phyloP scores from a whole-genome alignment of 2,797 vertebrate genomes.

The Ceyx erithaca region DNA sequence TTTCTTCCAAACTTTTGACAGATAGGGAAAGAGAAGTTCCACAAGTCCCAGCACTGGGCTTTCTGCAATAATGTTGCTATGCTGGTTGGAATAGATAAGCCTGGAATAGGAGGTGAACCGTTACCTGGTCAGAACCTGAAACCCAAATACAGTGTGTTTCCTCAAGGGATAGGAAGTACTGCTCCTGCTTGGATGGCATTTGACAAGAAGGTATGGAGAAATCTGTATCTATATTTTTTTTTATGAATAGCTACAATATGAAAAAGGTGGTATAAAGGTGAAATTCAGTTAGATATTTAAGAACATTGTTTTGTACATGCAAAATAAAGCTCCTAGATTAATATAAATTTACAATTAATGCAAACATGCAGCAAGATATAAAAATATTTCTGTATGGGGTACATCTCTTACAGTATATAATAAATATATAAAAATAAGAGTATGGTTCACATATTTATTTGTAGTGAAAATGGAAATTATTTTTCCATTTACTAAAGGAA shows the following conservation, averaged over 20 bases:
- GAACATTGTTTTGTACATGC: background rate
- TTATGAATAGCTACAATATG: background rate
- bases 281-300: background rate
- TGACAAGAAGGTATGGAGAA: slow-evolving; percentile 89
- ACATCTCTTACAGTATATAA: background rate
- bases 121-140: slow-evolving; percentile 79
- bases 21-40: slow-evolving; percentile 87
- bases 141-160: slow-evolving; percentile 79
- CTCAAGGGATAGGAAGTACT: slow-evolving; percentile 70
- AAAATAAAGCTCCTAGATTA: background rate
- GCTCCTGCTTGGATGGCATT: slow-evolving; percentile 89
- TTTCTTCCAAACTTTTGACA: slow-evolving; percentile 63
- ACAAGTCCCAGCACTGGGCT: slow-evolving; percentile 89
- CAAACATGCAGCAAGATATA: background rate
- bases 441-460: background rate
- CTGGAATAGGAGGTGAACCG: slow-evolving; percentile 85
- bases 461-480: background rate
- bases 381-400: background rate
- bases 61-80: slow-evolving; percentile 81
- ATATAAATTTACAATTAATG: background rate
- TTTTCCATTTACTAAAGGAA: background rate
- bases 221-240: background rate
- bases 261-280: background rate
- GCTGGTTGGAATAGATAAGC: slow-evolving; percentile 82
- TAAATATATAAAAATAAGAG: background rate